These are phyloP conservation scores for Balanococcus diminutus DNA, from an alignment of 2,888 invertebrate genomes.

Conservation along the genomic window DNA sequence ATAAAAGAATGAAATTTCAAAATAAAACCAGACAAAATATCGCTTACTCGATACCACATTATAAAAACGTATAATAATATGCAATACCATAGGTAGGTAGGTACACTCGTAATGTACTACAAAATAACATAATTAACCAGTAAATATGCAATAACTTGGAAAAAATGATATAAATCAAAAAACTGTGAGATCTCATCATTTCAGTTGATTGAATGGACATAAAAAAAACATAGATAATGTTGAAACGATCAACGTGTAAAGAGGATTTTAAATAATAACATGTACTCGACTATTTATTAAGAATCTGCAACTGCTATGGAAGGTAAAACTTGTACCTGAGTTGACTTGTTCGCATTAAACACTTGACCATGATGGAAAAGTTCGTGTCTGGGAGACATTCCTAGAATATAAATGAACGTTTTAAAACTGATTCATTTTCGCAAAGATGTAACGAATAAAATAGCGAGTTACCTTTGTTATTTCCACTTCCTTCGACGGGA, in stretches of 20 bases:
- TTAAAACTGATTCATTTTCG: background rate
- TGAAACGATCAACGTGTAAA: background rate
- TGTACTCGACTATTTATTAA: background rate
- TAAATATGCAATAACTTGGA: background rate
- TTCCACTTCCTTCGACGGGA: constrained; percentile 68
- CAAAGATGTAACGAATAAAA: background rate
- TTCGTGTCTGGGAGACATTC: constrained; percentile 72
- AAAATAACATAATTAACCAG: background rate
- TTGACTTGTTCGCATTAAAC: constrained; percentile 89
- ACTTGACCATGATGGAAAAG: constrained; percentile 91
- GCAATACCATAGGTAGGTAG: too few relatives aligned
- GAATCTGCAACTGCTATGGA: constrained; percentile 24
- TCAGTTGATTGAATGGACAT: background rate
- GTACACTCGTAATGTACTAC: too few relatives aligned
- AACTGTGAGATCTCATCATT: background rate
- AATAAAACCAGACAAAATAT: too few relatives aligned
- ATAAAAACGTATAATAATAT: too few relatives aligned
- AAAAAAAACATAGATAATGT: background rate
- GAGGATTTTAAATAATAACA: background rate
- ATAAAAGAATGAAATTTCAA: too few relatives aligned
- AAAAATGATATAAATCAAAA: background rate
- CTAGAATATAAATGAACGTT: background rate
- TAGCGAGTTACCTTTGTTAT: constrained; percentile 59
- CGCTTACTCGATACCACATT: too few relatives aligned
- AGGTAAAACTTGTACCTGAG: constrained; percentile 84